phyloP scores from a whole-genome alignment of 1,140 invertebrate genomes.

The Musca vetustissima region DNA sequence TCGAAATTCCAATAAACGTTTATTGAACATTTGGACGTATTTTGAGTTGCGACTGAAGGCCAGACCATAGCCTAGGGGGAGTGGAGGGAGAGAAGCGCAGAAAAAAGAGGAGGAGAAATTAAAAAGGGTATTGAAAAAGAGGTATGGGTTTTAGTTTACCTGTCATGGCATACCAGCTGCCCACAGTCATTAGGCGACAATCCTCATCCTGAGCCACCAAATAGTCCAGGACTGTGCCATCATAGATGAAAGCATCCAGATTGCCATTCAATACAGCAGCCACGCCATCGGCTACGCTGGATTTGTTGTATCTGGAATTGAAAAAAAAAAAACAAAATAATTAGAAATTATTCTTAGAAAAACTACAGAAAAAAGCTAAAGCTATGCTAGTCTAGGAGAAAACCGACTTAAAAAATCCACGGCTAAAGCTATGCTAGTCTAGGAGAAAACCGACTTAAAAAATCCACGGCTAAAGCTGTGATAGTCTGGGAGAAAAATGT shows the following conservation, averaged over 20 bases:
- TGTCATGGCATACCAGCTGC: constrained; percentile 86
- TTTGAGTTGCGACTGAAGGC: constrained; percentile 96
- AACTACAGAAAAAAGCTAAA: too few relatives aligned
- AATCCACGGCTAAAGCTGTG: too few relatives aligned
- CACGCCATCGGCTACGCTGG: constrained; percentile 83
- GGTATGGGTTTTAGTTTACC: constrained; percentile 38
- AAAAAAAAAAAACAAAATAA: too few relatives aligned
- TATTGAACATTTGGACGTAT: constrained; percentile 93
- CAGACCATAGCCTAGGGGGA: constrained; percentile 84
- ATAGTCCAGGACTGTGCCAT: constrained; percentile 97
- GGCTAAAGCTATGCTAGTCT: too few relatives aligned
- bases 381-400: too few relatives aligned
- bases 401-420: too few relatives aligned
- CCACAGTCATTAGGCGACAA: constrained; percentile 92
- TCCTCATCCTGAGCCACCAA: constrained; percentile 94
- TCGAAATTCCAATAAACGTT: constrained; percentile 89
- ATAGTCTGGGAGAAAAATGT: too few relatives aligned
- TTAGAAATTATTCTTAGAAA: too few relatives aligned
- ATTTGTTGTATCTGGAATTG: constrained; percentile 70
- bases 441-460: too few relatives aligned
- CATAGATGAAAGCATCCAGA: constrained; percentile 97
- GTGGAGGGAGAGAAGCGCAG: background rate
- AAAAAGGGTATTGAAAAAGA: background rate
- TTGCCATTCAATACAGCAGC: constrained; percentile 85
- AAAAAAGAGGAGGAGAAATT: background rate